Conservation (phyloP, 2,113 vertebrate species). For the Laticauda laticaudata region DNA sequence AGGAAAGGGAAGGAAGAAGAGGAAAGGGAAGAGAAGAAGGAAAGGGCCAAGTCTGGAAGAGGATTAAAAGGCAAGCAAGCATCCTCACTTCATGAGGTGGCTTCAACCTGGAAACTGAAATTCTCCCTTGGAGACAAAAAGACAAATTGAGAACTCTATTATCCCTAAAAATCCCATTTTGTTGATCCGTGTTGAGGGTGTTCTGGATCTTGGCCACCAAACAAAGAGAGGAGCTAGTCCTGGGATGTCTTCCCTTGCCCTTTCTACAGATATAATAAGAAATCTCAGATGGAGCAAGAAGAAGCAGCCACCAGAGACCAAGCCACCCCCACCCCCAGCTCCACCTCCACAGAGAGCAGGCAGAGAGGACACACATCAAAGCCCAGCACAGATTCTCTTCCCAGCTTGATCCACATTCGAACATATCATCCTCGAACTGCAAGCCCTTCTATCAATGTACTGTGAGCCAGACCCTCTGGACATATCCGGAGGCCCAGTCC, state of each 20-base stretch:
- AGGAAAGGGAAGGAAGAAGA: neutral
- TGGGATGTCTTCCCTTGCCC: neutral
- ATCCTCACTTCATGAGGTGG: neutral
- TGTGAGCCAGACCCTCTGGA: too few species aligned
- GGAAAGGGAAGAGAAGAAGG: neutral
- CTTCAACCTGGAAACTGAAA: neutral
- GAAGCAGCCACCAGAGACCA: too few species aligned
- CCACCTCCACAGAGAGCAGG: too few species aligned
- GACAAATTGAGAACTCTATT: neutral
- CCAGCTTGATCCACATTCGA: too few species aligned
- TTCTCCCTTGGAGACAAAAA: neutral
- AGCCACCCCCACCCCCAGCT: too few species aligned
- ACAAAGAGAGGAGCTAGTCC: neutral
- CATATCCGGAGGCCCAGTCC: too few species aligned
- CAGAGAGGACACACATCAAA: too few species aligned
- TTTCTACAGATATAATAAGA: neutral
- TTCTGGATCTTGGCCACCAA: neutral
- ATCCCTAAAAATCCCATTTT: neutral
- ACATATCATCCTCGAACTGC: too few species aligned
- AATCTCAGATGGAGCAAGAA: too few species aligned
- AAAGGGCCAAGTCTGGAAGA: neutral
- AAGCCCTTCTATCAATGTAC: too few species aligned
- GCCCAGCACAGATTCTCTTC: too few species aligned
- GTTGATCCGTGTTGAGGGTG: neutral
- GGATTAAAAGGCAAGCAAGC: neutral